These are phyloP conservation scores for Nebria ingens DNA, from an alignment of 1,140 invertebrate genomes.

Conservation along the genomic window DNA sequence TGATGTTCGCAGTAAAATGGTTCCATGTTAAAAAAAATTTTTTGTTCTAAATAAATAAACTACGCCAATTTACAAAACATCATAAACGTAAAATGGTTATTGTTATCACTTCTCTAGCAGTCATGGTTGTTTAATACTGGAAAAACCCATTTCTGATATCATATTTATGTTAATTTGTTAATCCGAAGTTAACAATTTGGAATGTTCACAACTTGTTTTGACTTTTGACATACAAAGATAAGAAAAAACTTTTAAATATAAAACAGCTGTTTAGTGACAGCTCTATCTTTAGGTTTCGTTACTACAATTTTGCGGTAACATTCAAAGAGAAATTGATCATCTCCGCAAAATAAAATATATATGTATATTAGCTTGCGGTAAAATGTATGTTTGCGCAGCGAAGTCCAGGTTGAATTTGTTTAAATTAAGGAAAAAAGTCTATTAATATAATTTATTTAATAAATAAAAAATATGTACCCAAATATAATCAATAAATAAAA, in stretches of 20 bases:
- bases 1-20: constrained; percentile 11
- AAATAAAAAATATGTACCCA: neutral
- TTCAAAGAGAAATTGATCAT: neutral
- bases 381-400: no score
- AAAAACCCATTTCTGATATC: no score
- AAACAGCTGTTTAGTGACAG: neutral
- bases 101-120: no score
- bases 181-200: no score
- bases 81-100: no score
- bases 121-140: no score
- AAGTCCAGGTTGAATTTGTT: no score
- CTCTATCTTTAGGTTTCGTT: no score
- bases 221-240: no score
- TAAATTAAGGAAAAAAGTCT: no score
- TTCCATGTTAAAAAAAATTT: constrained; percentile 5
- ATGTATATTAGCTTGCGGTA: neutral
- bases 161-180: no score
- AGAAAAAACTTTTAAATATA: neutral
- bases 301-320: no score
- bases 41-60: neutral
- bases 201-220: neutral
- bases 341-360: neutral
- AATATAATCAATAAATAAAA: neutral
- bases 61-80: neutral
- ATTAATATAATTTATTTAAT: neutral